Percentiles rank a stretch among this genome's conserved stretches.
Conservation (phyloP, 2,888 invertebrate genomes). For the Hypolimnas misippus region DNA sequence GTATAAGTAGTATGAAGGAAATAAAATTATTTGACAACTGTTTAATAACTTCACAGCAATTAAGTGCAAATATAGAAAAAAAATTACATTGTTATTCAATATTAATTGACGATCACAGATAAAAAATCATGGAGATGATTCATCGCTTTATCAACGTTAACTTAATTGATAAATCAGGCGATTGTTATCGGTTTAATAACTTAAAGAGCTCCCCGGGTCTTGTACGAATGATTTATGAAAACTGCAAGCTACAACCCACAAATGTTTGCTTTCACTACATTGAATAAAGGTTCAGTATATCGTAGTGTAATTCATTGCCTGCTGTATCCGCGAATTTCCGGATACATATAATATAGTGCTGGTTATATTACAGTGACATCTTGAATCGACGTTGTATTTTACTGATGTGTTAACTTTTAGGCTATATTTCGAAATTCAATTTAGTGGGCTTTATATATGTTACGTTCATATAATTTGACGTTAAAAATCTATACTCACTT, state of each 20-base stretch:
- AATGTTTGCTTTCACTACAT: slow-evolving; percentile 17
- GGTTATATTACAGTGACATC: too few species aligned
- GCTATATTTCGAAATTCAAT: too few species aligned
- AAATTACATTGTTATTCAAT: neutral
- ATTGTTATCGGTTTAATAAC: slow-evolving; percentile 57
- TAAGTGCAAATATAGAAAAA: neutral
- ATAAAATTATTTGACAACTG: too few species aligned
- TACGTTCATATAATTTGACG: too few species aligned
- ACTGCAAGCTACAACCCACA: slow-evolving; percentile 35
- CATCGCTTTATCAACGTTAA: slow-evolving; percentile 41
- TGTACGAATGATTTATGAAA: slow-evolving; percentile 55
- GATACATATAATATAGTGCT: too few species aligned
- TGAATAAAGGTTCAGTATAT: slow-evolving; percentile 18
- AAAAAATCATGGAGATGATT: slow-evolving; percentile 24
- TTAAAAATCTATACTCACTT: too few species aligned
- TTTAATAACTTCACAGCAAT: slow-evolving; percentile 3
- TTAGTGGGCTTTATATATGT: too few species aligned
- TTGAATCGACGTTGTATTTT: too few species aligned
- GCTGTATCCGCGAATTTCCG: too few species aligned
- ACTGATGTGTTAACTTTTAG: too few species aligned
- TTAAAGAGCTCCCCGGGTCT: slow-evolving; percentile 45
- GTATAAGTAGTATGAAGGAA: too few species aligned
- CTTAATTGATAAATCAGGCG: slow-evolving; percentile 44
- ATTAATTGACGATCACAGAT: slow-evolving; percentile 5
- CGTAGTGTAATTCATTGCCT: too few species aligned